Evolutionary conservation across 2,888 invertebrate genomes (phyloP).

Genomic region (Philonicus albiceps): DNA sequence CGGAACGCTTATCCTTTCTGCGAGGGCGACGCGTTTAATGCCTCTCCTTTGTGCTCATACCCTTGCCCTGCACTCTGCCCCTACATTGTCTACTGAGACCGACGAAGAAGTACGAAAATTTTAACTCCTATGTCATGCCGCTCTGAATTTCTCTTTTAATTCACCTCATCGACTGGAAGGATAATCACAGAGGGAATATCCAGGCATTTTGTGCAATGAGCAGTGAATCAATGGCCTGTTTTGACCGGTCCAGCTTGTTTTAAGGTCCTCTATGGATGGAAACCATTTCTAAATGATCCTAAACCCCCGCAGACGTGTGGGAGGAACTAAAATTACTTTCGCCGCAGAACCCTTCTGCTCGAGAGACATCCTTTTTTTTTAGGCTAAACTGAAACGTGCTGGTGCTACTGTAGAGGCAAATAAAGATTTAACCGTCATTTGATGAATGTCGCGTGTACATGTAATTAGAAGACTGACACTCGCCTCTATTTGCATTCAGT

Average conservation of each 20-base stretch:
- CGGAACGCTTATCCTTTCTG: background rate
- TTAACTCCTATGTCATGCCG: background rate
- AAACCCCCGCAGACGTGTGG: background rate
- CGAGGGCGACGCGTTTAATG: background rate
- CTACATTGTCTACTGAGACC: background rate
- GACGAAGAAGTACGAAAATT: background rate
- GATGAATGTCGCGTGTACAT: slow-evolving; percentile 20
- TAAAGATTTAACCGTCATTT: slow-evolving; percentile 1
- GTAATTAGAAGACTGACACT: slow-evolving; percentile 15
- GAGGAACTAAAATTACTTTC: background rate
- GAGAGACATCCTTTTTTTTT: background rate
- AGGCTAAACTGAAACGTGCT: background rate
- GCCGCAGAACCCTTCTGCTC: background rate
- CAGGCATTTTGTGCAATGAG: background rate
- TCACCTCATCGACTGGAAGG: slow-evolving; percentile 12
- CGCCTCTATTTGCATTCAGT: background rate
- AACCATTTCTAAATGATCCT: background rate
- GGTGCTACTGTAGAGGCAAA: background rate
- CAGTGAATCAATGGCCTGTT: background rate
- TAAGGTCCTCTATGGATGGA: background rate
- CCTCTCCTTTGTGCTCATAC: background rate
- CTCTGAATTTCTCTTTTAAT: background rate
- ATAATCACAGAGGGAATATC: background rate
- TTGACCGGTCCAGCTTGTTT: background rate
- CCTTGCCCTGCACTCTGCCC: background rate